Conservation (phyloP, 2,797 vertebrate genomes). For the Naso thynnoides region DNA sequence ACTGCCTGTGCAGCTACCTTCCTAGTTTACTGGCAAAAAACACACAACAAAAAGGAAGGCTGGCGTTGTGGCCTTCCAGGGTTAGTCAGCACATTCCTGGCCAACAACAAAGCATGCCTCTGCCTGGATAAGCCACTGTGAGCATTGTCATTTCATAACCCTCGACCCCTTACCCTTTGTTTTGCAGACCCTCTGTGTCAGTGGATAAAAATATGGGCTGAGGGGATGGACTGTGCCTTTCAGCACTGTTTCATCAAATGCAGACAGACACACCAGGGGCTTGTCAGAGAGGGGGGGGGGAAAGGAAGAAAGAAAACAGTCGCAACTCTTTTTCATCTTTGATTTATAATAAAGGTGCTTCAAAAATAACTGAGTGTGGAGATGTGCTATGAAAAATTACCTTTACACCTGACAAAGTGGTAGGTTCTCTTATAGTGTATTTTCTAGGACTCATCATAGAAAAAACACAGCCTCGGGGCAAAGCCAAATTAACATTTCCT, state of each 20-base stretch:
- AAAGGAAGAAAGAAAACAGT: slow-evolving; percentile 9
- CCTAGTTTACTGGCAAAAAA: slow-evolving; percentile 60
- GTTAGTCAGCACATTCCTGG: slow-evolving; percentile 87
- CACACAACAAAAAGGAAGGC: slow-evolving; percentile 73
- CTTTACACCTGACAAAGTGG: slow-evolving; percentile 24
- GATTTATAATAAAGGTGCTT: slow-evolving; percentile 10
- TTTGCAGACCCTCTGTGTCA: slow-evolving; percentile 65
- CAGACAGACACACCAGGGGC: slow-evolving; percentile 26
- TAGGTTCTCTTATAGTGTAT: background rate
- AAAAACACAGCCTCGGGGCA: slow-evolving; percentile 26
- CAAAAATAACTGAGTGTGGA: slow-evolving; percentile 15
- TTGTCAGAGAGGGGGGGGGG: too few relatives aligned
- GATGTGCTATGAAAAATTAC: slow-evolving; percentile 3
- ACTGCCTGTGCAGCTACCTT: slow-evolving; percentile 55
- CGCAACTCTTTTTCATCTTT: slow-evolving; percentile 19
- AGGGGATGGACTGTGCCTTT: slow-evolving; percentile 67
- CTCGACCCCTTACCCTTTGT: slow-evolving; percentile 74
- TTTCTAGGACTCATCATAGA: slow-evolving; percentile 6
- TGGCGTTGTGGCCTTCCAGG: slow-evolving; percentile 74
- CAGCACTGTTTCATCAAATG: slow-evolving; percentile 65
- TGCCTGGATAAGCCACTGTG: slow-evolving; percentile 72
- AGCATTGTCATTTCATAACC: slow-evolving; percentile 80
- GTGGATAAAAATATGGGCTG: slow-evolving; percentile 71
- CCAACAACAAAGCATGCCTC: slow-evolving; percentile 82
- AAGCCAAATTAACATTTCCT: slow-evolving; percentile 53